phyloP scores from a whole-genome alignment of 2,113 vertebrate genomes.

The Leptocoma aspasia region DNA sequence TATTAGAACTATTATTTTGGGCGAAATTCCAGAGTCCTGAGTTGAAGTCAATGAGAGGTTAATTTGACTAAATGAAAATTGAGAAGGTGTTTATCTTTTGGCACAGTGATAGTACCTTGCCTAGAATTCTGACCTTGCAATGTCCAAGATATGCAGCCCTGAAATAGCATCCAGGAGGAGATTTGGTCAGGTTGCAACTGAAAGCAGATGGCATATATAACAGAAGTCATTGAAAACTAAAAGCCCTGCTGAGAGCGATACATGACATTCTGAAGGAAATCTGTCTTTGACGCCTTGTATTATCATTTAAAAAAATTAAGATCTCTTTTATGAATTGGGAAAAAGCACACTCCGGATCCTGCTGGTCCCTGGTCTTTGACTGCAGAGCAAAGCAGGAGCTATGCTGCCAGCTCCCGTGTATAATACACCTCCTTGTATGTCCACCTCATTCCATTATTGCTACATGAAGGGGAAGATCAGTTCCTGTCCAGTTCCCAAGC shows the following conservation, averaged over 20 bases:
- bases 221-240: constrained; percentile 4
- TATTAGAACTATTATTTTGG: neutral
- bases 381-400: neutral
- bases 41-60: constrained; percentile 24
- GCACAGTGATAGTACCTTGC: neutral
- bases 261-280: constrained; percentile 24
- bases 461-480: neutral
- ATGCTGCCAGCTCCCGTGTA: neutral
- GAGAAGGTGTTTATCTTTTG: constrained; percentile 41
- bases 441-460: neutral
- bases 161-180: constrained; percentile 40
- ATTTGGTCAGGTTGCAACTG: constrained; percentile 16
- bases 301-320: neutral
- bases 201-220: constrained; percentile 54
- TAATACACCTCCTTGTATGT: neutral
- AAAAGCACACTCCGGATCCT: neutral
- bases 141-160: constrained; percentile 17
- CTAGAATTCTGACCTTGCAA: constrained; percentile 53
- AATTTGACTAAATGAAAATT: constrained; percentile 27
- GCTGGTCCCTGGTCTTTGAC: neutral
- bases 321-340: neutral
- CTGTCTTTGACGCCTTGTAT: constrained; percentile 9
- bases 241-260: constrained; percentile 15
- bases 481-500: neutral
- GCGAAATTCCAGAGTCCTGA: neutral